These are phyloP conservation scores for Galeopterus variegatus DNA, from an alignment of 2,113 vertebrate genomes.

Conservation along the genomic window DNA sequence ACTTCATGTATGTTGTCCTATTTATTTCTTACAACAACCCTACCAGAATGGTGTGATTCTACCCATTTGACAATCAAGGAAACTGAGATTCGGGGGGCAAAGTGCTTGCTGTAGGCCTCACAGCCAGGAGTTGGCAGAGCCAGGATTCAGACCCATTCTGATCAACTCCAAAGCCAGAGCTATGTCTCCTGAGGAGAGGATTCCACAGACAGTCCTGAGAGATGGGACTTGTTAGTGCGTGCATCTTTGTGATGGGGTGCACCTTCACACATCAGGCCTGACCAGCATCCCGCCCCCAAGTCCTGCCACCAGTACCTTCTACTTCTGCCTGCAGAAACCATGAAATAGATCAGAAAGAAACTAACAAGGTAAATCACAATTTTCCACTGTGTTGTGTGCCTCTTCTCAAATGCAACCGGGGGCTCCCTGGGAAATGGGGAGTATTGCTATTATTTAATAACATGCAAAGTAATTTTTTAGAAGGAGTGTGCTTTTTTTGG, in stretches of 20 bases:
- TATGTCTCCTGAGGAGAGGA: neutral
- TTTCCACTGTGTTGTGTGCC: neutral
- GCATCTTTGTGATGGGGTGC: neutral
- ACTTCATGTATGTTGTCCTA: rapidly evolving
- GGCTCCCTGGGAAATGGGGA: neutral
- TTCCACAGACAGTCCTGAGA: neutral
- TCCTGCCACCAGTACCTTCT: neutral
- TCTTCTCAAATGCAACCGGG: neutral
- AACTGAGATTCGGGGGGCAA: neutral
- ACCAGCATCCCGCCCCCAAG: neutral
- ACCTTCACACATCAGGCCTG: neutral
- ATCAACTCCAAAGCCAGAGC: neutral
- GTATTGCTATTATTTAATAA: constrained; percentile 74
- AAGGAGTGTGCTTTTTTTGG: constrained; percentile 52
- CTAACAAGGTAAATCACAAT: constrained; percentile 14
- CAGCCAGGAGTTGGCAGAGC: neutral
- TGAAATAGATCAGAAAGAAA: constrained; percentile 7
- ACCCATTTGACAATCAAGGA: neutral
- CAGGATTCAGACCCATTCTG: neutral
- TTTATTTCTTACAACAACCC: neutral
- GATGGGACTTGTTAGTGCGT: neutral
- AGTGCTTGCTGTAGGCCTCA: neutral
- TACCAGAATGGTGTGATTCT: neutral
- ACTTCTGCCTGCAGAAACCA: neutral
- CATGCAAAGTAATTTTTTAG: constrained; percentile 76